Conservation (phyloP, 2,113 vertebrate genomes). For the Barnardius zonarius region DNA sequence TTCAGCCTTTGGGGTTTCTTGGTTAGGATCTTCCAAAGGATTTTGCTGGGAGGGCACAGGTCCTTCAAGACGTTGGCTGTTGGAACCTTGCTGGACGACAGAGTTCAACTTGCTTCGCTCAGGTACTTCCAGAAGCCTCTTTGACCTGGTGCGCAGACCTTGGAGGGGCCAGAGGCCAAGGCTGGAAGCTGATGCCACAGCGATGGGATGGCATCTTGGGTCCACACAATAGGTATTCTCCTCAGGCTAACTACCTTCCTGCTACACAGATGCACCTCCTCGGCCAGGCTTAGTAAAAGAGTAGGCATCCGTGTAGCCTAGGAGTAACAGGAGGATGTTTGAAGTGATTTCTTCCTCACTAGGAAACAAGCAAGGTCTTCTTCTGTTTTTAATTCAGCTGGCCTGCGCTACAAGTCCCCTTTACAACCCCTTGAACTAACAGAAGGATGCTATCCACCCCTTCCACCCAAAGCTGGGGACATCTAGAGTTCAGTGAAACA, state of each 20-base stretch:
- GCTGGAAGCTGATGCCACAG: background rate
- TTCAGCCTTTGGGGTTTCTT: background rate
- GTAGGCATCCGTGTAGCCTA: fast-evolving
- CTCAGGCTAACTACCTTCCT: background rate
- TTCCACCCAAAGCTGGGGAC: background rate
- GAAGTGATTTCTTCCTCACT: background rate
- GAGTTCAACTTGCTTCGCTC: background rate
- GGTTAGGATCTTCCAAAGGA: background rate
- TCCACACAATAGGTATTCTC: fast-evolving
- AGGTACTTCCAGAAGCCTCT: background rate
- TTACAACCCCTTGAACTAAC: background rate
- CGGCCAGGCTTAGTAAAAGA: background rate
- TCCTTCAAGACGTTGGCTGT: background rate
- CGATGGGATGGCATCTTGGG: background rate
- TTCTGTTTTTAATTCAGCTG: background rate
- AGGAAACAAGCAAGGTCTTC: background rate
- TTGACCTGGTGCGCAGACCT: background rate
- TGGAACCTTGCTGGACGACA: background rate
- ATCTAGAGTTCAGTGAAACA: background rate
- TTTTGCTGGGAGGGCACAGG: background rate
- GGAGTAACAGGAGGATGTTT: background rate
- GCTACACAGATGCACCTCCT: background rate
- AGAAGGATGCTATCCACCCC: background rate
- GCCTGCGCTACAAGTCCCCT: background rate
- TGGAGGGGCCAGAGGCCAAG: background rate